phyloP scores from a whole-genome alignment of 2,113 vertebrate genomes.

The Microtus richardsoni region DNA sequence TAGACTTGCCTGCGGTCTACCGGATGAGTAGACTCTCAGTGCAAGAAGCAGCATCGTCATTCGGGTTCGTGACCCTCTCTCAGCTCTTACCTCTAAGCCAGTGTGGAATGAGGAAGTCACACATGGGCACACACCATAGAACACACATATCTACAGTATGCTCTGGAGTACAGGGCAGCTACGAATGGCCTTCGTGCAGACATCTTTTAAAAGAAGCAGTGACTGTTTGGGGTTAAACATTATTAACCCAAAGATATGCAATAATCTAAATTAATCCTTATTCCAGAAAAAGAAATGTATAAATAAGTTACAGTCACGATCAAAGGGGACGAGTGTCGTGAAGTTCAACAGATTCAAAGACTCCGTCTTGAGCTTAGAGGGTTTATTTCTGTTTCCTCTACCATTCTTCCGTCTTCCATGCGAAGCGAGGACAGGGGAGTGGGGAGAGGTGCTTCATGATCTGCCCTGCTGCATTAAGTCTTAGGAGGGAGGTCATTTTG shows the following conservation, averaged over 20 bases:
- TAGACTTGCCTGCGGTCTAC: neutral
- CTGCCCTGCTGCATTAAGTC: neutral
- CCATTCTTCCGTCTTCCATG: neutral
- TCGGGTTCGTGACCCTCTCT: neutral
- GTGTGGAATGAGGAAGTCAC: neutral
- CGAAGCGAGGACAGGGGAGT: neutral
- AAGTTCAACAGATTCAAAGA: neutral
- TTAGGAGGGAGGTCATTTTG: neutral
- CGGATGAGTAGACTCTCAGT: neutral
- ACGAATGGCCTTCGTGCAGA: neutral
- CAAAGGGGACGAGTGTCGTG: neutral
- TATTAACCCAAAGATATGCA: neutral
- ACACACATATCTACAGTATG: neutral
- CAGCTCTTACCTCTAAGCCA: neutral
- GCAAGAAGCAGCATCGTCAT: neutral
- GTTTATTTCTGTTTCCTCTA: neutral
- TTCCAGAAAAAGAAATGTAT: neutral
- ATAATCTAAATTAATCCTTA: neutral
- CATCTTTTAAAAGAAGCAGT: slow-evolving; percentile 4
- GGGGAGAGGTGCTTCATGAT: neutral
- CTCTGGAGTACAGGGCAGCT: neutral
- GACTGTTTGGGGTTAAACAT: slow-evolving; percentile 13
- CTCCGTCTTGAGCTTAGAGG: neutral
- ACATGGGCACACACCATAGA: neutral
- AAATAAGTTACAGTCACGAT: neutral